phyloP scores from a whole-genome alignment of 2,797 vertebrate species.

The Myotis vivesi region DNA sequence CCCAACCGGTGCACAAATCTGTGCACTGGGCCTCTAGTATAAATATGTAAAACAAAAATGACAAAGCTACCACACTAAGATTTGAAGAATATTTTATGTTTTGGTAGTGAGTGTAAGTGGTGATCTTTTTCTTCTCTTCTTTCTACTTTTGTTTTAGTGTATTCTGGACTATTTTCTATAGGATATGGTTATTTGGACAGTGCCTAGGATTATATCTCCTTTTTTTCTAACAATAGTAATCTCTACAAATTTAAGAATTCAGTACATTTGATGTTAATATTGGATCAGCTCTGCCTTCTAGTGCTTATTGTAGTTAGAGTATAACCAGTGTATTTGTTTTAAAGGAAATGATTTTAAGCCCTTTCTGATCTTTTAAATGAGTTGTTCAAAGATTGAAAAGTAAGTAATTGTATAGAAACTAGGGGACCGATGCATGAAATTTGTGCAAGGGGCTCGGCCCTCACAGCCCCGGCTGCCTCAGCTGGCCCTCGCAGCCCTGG shows the following conservation, averaged over 20 bases:
- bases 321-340: background rate
- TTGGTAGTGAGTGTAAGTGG: background rate
- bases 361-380: background rate
- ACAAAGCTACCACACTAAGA: background rate
- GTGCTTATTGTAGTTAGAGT: background rate
- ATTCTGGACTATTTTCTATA: background rate
- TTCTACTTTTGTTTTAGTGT: slow-evolving; percentile 12
- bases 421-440: no score
- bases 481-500: no score
- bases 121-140: background rate
- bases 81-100: slow-evolving; percentile 22
- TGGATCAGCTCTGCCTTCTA: background rate
- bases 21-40: background rate
- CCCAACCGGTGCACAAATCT: no score
- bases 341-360: slow-evolving; percentile 1
- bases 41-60: slow-evolving; percentile 15
- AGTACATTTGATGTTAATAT: slow-evolving; percentile 8
- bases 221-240: background rate
- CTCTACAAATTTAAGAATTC: background rate
- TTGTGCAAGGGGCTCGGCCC: no score
- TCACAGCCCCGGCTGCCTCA: no score
- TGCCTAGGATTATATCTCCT: background rate
- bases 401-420: background rate
- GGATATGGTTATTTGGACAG: background rate
- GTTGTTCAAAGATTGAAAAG: background rate